Base-by-base conservation (phyloP, 2,888 invertebrate species). In the Tricholauxania praeusta region DNA sequence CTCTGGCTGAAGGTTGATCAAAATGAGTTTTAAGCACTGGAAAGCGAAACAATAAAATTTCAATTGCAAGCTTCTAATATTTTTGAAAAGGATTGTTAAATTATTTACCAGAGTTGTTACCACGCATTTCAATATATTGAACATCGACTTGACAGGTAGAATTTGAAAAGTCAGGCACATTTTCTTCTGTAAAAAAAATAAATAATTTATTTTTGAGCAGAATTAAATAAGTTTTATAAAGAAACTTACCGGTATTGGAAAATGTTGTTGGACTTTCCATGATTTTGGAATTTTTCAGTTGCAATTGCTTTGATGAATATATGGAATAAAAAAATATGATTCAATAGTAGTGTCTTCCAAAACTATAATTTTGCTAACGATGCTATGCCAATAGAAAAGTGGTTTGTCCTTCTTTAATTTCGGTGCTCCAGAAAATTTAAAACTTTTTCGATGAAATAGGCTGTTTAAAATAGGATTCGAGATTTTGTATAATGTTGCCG, bases 371-470 rank as follows among this genome's bases (percentile, higher is more conserved):
- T 22, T 22, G 1, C 3, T 22, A 22, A 22, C 22, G 22, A 22
- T 22, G 22, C 3, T 22, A 22, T 22, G 1, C 22, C 22, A 22
- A 22, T 22, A 22, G 22, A 22, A 22, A 22, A 22, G 22, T 22
- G 3, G 22, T 22, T 22, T 22, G 22, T 22, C 1, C 22, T 22
- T 22, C 22, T 22, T 22, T 22, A 22, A 22, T 22, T 22, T 22
- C 22, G 22, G 22, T 22, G 22, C 1, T 3, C 22, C 1, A 2
- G n/a, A 19, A 53, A 53, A 53, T 53, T 10, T 53, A 1, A 0
- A 53, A 14, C 19, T n/a, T 53, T 53, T 53, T 10, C n/a, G 53
- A 53, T 53, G n/a, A 19, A 53, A 53, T 53, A 53, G 53, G 53
- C 53, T 53, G 17, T 53, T 53, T 8, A 53, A 53, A 53, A 12